A percentile compares a stretch with the other conserved stretches of the same genome.
Conservation (phyloP, 2,888 invertebrate genomes). For the Spilosoma lubricipeda region DNA sequence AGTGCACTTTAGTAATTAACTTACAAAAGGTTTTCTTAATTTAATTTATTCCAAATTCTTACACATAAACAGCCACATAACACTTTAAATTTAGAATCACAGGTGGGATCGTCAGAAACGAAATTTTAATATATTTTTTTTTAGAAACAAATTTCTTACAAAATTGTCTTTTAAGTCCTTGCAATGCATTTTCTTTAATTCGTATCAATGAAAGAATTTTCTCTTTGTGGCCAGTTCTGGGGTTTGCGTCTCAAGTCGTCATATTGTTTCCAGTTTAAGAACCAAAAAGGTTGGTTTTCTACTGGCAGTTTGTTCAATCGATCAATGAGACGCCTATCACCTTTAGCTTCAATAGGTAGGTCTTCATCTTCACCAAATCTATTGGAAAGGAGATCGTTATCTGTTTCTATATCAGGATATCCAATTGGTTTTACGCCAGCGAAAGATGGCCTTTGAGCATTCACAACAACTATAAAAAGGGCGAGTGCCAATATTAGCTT, state of each 20-base stretch:
- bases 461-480: slow-evolving; percentile 57
- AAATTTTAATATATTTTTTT: not conserved
- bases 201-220: slow-evolving; percentile 56
- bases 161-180: not conserved
- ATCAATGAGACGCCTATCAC: slow-evolving; percentile 41
- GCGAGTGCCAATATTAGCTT: slow-evolving; percentile 60
- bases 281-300: slow-evolving; percentile 43
- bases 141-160: not conserved
- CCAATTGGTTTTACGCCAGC: slow-evolving; percentile 87
- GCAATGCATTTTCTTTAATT: slow-evolving; percentile 24
- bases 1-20: not conserved
- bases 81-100: slow-evolving; percentile 8
- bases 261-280: slow-evolving; percentile 48
- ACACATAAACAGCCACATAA: not conserved
- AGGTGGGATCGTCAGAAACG: not conserved
- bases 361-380: slow-evolving; percentile 82
- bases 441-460: slow-evolving; percentile 88
- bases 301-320: slow-evolving; percentile 35
- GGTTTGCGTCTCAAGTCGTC: slow-evolving; percentile 75
- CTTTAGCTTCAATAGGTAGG: slow-evolving; percentile 85
- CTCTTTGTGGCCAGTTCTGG: slow-evolving; percentile 67
- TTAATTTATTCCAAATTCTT: not conserved
- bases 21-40: not conserved
- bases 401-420: slow-evolving; percentile 84
- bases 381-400: slow-evolving; percentile 64